Evolutionary conservation across 2,888 invertebrate genomes (phyloP).

Genomic region (Germaria angustata): DNA sequence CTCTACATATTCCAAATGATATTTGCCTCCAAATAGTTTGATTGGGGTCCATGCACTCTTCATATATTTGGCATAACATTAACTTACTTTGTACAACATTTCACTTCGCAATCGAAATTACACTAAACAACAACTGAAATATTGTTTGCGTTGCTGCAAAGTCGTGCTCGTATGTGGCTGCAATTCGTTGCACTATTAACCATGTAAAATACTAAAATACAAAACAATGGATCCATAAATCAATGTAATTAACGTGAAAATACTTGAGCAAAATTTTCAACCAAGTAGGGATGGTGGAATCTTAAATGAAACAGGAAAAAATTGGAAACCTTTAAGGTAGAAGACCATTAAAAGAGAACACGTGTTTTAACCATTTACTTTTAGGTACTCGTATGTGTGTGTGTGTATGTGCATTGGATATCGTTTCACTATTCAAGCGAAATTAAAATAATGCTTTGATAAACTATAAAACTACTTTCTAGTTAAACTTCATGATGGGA

Average conservation of each 20-base stretch:
- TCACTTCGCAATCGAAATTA: neutral
- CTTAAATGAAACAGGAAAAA: neutral
- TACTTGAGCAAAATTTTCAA: slow-evolving; percentile 42
- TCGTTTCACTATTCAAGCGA: slow-evolving; percentile 30
- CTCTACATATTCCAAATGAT: slow-evolving; percentile 21
- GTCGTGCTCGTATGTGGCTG: slow-evolving; percentile 8
- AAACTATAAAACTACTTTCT: slow-evolving; percentile 13
- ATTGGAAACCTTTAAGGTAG: slow-evolving; percentile 42
- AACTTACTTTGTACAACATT: slow-evolving; percentile 30
- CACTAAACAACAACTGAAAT: slow-evolving; percentile 18
- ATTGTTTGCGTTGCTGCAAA: slow-evolving; percentile 10
- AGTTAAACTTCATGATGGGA: neutral
- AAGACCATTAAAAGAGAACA: slow-evolving; percentile 63
- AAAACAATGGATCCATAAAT: slow-evolving; percentile 96
- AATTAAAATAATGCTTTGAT: slow-evolving; percentile 14
- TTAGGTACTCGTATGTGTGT: neutral
- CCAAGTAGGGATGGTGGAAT: slow-evolving; percentile 48
- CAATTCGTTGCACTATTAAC: slow-evolving; percentile 55
- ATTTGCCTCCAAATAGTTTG: neutral
- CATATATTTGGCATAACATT: neutral
- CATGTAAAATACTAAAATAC: slow-evolving; percentile 73
- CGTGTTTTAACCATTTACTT: slow-evolving; percentile 62
- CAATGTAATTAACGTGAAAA: slow-evolving; percentile 89
- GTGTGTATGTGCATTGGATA: neutral
- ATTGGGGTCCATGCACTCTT: neutral